Conservation (phyloP, 2,113 vertebrate species). For the Aphelocoma coerulescens region DNA sequence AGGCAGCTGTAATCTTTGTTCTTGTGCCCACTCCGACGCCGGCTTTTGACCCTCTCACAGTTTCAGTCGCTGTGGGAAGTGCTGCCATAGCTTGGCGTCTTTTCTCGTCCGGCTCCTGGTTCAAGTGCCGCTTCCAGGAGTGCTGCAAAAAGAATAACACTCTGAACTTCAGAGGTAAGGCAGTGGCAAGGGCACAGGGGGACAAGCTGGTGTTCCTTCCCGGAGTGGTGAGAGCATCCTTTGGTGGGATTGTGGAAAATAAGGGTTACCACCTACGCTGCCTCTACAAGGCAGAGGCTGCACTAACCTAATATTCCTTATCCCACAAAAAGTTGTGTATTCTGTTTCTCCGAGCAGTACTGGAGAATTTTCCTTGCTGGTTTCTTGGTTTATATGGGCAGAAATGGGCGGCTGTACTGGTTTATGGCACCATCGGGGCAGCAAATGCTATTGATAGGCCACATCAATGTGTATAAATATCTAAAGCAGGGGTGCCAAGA, state of each 20-base stretch:
- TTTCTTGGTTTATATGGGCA: background rate
- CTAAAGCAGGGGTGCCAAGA: background rate
- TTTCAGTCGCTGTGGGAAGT: background rate
- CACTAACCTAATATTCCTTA: background rate
- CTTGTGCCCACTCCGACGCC: background rate
- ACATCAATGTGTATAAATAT: background rate
- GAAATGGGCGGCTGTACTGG: background rate
- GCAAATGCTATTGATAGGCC: background rate
- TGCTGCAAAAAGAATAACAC: background rate
- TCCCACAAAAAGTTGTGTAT: background rate
- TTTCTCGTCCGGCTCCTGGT: background rate
- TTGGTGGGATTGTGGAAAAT: background rate
- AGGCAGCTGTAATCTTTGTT: background rate
- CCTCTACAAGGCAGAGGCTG: background rate
- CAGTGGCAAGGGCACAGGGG: background rate
- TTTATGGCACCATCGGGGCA: background rate
- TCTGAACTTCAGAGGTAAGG: background rate
- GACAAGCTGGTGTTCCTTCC: background rate
- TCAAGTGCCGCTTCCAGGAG: background rate
- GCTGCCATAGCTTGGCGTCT: background rate
- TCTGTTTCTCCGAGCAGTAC: background rate
- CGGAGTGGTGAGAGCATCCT: background rate
- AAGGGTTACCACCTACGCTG: background rate
- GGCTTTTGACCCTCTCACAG: slow-evolving; percentile 7
- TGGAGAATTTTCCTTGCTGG: background rate